Evolutionary conservation across 2,113 vertebrate species (phyloP), one percentile per base, ranked within the genome.

Genomic region (Tychaedon coryphoeus): DNA sequence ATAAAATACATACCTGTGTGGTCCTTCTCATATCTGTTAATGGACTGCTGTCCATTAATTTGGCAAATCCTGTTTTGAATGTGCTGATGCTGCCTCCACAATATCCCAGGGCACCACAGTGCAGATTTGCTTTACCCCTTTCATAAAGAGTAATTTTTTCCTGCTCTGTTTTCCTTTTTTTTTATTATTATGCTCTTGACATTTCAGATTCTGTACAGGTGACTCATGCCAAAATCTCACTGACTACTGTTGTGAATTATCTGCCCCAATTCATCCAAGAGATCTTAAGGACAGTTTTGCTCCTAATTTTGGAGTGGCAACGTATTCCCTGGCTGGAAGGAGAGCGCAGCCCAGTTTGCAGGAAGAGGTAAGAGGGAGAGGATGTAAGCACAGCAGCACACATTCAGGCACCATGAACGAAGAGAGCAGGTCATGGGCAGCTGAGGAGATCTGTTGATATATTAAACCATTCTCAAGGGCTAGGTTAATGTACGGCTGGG

Each of bases 181-280:
- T 65, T 72, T 24, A 50, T 61, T 67, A 40, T 71, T 81, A 61
- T 65, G 33, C 18, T n/a, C 2, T 1, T 72, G 45, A 67, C 38
- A 65, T 60, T 78, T 90, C 67, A 79, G 20, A 81, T 82, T 74
- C 84, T 76, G 23, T 54, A 43, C 25, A 85, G 18, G 74, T 73
- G 62, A 66, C 29, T 69, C 60, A 66, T 20, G 31, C 10, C 54
- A 92, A 87, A 78, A 78, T 87, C 24, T 62, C 57, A 38, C n/a
- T 53, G 65, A 74, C 36, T 78, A 72, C 54, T 86, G 47, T 24
- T 82, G 76, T 11, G 34, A 82, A 93, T 91, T 88, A 91, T 31
- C 47, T 17, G 3, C 67, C 38, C 17, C 40, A 80, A 19, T 53
- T 86, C n/a, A 76, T 58, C 36, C 26, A 51, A 92, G 25, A 40